A percentile compares a stretch with the other conserved stretches of the same genome.
Conservation (phyloP, 53 echinoderm and acorn worm genomes). For the Zoroaster sp. region DNA sequence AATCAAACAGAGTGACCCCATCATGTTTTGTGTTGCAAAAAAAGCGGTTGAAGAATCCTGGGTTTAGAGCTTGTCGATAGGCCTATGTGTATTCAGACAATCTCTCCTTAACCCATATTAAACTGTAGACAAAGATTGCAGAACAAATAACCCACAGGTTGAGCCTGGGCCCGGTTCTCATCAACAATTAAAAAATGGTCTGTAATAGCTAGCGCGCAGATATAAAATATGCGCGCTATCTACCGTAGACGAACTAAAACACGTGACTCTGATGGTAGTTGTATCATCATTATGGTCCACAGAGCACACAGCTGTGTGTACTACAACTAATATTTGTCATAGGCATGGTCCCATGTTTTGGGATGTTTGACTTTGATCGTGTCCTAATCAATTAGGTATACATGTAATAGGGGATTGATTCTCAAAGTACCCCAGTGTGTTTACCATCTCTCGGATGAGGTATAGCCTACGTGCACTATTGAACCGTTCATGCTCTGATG, state of each 20-base stretch:
- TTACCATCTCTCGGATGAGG: constrained; percentile 8
- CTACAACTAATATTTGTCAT: constrained; percentile 46
- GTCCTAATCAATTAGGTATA: constrained; percentile 49
- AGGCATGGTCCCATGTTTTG: neutral
- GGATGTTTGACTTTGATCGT: constrained; percentile 43
- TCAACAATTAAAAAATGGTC: too few species aligned
- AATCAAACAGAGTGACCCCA: too few species aligned
- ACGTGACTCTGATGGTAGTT: neutral
- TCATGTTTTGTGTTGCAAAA: too few species aligned
- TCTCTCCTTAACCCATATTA: constrained; percentile 41
- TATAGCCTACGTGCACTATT: neutral
- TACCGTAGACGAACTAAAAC: constrained; percentile 25
- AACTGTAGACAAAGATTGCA: neutral
- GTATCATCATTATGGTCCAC: constrained; percentile 4
- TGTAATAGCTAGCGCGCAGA: neutral
- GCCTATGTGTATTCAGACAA: neutral
- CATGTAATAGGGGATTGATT: constrained; percentile 53
- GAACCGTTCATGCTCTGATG: neutral
- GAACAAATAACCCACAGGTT: constrained; percentile 36
- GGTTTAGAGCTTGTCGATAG: too few species aligned
- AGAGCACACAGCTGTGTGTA: constrained; percentile 25
- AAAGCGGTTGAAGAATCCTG: too few species aligned
- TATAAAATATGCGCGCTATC: neutral
- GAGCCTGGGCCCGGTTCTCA: neutral
- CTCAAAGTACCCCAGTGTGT: neutral